Percentiles rank a stretch among this genome's conserved stretches.
These are phyloP conservation scores for Prionailurus viverrinus DNA, from an alignment of 2,113 vertebrate genomes.

Conservation along the genomic window DNA sequence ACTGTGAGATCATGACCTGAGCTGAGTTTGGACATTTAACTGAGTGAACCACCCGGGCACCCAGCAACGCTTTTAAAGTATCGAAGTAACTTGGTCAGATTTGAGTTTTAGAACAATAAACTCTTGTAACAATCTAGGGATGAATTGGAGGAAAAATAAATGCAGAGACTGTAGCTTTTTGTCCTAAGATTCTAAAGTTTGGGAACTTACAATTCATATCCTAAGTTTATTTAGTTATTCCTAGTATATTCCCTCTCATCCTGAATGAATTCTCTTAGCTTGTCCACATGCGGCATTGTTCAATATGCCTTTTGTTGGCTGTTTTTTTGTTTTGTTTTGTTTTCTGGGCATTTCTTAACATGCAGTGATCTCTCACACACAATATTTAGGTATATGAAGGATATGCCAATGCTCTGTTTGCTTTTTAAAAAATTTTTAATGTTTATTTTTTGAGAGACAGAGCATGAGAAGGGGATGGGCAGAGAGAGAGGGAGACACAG, in stretches of 20 bases:
- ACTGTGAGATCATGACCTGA: no score
- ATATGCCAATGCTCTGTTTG: background rate
- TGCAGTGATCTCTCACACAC: background rate
- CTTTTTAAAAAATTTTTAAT: background rate
- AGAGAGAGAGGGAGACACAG: no score
- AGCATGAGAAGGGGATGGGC: no score
- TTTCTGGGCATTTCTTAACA: conserved; percentile 15
- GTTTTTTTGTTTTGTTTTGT: background rate
- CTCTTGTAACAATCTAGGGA: conserved; percentile 4
- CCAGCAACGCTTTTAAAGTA: conserved; percentile 34
- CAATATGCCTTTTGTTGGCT: background rate
- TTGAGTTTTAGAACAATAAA: conserved; percentile 36
- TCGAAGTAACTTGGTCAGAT: background rate
- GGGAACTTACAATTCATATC: background rate
- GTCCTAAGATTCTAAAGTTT: conserved; percentile 15
- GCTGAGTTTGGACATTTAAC: no score
- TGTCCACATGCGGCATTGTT: background rate
- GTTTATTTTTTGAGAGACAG: background rate
- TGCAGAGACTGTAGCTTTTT: background rate
- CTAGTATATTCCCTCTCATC: background rate
- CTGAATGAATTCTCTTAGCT: background rate
- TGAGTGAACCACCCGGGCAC: no score
- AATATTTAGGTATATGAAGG: background rate
- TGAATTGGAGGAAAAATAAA: background rate
- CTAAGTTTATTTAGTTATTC: background rate